Evolutionary conservation across 2,113 vertebrate species (phyloP).

Genomic region (Oreochromis aureus): DNA sequence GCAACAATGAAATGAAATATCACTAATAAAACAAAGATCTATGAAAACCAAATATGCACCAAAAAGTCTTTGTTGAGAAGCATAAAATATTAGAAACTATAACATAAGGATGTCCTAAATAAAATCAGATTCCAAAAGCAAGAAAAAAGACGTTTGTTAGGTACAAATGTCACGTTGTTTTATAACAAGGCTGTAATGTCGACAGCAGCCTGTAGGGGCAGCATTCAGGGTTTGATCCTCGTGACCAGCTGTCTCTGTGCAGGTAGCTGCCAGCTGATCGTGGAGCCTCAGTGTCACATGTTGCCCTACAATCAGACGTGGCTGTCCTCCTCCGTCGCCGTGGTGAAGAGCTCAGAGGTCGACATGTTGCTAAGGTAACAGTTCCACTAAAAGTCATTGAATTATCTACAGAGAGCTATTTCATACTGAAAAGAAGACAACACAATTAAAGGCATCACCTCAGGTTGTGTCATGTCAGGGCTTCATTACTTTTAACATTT

Average conservation of each 20-base stretch:
- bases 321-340: constrained; percentile 69
- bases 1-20: neutral
- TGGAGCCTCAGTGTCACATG: constrained; percentile 85
- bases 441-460: neutral
- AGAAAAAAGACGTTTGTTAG: neutral
- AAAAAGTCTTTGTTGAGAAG: neutral
- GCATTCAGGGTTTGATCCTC: neutral
- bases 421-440: neutral
- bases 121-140: neutral
- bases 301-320: constrained; percentile 87
- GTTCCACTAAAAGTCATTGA: neutral
- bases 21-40: neutral
- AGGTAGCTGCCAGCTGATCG: constrained; percentile 80
- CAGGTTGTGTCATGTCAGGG: neutral
- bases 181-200: neutral
- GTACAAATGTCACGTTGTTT: neutral
- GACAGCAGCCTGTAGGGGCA: neutral
- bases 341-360: constrained; percentile 81
- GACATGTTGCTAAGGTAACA: constrained; percentile 85
- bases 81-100: accelerated
- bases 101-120: neutral
- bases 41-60: neutral
- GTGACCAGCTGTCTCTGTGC: neutral
- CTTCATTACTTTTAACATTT: neutral
- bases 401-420: accelerated